These are phyloP conservation scores for Nylanderia fulva DNA, from an alignment of 1,140 invertebrate species.

Conservation along the genomic window DNA sequence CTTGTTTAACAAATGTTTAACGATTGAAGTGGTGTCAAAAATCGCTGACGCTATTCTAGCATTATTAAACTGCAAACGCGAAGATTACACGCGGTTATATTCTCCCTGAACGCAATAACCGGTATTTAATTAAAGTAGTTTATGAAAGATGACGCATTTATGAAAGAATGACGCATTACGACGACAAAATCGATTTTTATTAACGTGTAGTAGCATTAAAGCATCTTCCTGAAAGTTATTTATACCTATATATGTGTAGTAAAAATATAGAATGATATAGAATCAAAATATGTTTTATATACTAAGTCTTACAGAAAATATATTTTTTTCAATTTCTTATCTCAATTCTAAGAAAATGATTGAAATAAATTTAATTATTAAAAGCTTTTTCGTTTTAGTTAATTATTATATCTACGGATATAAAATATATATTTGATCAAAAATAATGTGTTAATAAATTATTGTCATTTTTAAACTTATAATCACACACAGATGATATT, in stretches of 20 bases:
- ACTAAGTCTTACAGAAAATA: neutral
- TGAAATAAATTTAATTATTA: neutral
- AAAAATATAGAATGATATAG: neutral
- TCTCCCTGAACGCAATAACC: neutral
- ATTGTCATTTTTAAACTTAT: neutral
- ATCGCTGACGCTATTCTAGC: neutral
- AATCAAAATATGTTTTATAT: too few relatives aligned
- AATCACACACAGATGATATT: too few relatives aligned
- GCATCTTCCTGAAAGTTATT: neutral
- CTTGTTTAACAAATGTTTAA: conserved; percentile 9
- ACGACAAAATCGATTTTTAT: conserved; percentile 18
- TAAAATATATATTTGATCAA: too few relatives aligned
- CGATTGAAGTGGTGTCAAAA: conserved; percentile 19
- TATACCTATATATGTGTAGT: neutral
- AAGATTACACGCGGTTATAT: neutral
- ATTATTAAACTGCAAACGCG: conserved; percentile 15
- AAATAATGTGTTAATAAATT: neutral
- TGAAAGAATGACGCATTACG: neutral
- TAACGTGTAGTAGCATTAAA: neutral
- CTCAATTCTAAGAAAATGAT: neutral
- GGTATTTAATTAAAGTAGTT: conserved; percentile 47
- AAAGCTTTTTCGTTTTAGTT: too few relatives aligned
- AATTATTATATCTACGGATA: too few relatives aligned
- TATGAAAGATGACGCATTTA: neutral
- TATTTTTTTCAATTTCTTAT: neutral